phyloP scores from a whole-genome alignment of 2,888 invertebrate species.

The Macaria notata region DNA sequence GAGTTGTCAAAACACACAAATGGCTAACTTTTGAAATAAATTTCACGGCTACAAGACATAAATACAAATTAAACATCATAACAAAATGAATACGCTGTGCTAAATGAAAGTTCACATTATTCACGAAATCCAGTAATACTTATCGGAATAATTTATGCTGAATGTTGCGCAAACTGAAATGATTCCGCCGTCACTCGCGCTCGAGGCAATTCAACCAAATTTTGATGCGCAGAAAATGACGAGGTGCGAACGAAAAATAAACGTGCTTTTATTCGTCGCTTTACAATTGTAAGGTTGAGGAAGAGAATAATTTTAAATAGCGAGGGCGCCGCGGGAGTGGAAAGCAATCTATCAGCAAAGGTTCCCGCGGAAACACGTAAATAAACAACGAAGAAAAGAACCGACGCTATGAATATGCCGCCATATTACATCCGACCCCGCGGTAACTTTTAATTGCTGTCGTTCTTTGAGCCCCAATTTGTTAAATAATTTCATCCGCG shows the following conservation, averaged over 20 bases:
- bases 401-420: constrained; percentile 42
- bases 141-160: constrained; percentile 26
- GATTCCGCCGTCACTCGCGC: constrained; percentile 18
- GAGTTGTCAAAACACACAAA: constrained; percentile 10
- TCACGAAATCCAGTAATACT: constrained; percentile 18
- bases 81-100: constrained; percentile 25
- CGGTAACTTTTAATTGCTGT: constrained; percentile 47
- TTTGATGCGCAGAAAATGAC: constrained; percentile 35
- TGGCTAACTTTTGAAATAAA: constrained; percentile 17
- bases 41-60: constrained; percentile 21
- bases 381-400: constrained; percentile 53
- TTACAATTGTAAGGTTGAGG: constrained; percentile 53
- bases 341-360: constrained; percentile 64
- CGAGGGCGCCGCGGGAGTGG: constrained; percentile 41
- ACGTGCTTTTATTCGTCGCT: constrained; percentile 45
- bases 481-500: constrained; percentile 36
- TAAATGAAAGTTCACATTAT: constrained; percentile 25
- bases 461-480: constrained; percentile 40
- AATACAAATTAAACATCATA: constrained; percentile 28
- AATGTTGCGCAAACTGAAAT: constrained; percentile 23
- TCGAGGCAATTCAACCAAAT: constrained; percentile 22
- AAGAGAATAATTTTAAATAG: constrained; percentile 55
- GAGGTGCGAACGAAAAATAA: constrained; percentile 32
- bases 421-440: constrained; percentile 41
- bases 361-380: constrained; percentile 56